phyloP scores from a whole-genome alignment of 1,140 invertebrate species.

The Drosophila melanica region DNA sequence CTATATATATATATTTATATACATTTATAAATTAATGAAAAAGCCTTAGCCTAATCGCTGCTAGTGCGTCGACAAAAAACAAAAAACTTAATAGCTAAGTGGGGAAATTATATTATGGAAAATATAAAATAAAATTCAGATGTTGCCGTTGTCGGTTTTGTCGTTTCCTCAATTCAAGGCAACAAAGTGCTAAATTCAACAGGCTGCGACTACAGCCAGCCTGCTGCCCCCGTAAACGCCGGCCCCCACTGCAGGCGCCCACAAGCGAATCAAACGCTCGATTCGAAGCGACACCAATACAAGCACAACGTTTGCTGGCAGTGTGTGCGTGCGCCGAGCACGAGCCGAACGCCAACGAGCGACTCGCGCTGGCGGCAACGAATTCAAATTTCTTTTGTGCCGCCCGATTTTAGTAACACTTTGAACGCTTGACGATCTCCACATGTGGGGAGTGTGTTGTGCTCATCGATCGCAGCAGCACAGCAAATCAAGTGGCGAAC shows the following conservation, averaged over 20 bases:
- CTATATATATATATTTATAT: neutral
- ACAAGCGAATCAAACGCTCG: neutral
- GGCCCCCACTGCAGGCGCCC: neutral
- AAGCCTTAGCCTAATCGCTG: slow-evolving; percentile 82
- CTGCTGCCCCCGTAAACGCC: too few species aligned
- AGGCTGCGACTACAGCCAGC: slow-evolving; percentile 25
- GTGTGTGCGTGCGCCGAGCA: slow-evolving; percentile 44
- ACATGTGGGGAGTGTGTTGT: slow-evolving; percentile 83
- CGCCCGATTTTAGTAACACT: slow-evolving; percentile 82
- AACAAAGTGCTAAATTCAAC: slow-evolving; percentile 75
- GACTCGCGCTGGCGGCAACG: slow-evolving; percentile 34
- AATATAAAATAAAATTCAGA: slow-evolving; percentile 11
- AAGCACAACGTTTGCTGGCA: neutral
- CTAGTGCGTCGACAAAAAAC: slow-evolving; percentile 51
- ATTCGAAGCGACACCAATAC: slow-evolving; percentile 24
- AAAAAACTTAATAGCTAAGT: slow-evolving; percentile 52
- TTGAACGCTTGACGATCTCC: slow-evolving; percentile 84
- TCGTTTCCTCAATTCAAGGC: slow-evolving; percentile 81
- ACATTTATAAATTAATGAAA: slow-evolving; percentile 51
- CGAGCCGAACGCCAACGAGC: slow-evolving; percentile 28
- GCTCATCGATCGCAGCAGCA: slow-evolving; percentile 79
- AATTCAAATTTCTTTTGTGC: slow-evolving; percentile 70
- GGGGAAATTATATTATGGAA: slow-evolving; percentile 56
- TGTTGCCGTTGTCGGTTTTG: slow-evolving; percentile 1
- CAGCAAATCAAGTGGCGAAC: slow-evolving; percentile 64